Conservation (phyloP, 2,888 invertebrate genomes). For the Pyrocoelia pectoralis region DNA sequence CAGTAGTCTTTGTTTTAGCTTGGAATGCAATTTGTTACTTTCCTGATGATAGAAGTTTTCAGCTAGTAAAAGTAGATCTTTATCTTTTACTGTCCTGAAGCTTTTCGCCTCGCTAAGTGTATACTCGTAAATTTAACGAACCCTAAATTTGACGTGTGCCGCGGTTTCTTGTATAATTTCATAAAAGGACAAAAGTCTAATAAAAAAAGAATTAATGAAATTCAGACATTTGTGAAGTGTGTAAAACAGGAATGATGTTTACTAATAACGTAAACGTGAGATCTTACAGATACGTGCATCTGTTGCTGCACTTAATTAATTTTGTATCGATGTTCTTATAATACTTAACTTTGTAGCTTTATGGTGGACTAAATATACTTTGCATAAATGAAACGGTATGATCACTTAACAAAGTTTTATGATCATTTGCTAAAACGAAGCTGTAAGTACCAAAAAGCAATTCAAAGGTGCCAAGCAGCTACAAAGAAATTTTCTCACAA, state of each 20-base stretch:
- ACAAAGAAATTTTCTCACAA: too few species aligned
- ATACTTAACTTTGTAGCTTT: neutral
- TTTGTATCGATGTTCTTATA: too few species aligned
- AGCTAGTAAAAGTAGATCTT: slow-evolving; percentile 17
- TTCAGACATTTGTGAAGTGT: neutral
- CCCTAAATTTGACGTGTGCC: slow-evolving; percentile 15
- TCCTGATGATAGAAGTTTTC: slow-evolving; percentile 36
- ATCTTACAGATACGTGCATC: neutral
- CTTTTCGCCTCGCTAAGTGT: slow-evolving; percentile 26
- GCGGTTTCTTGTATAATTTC: slow-evolving; percentile 23
- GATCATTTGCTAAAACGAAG: too few species aligned
- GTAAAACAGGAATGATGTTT: neutral
- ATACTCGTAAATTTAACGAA: slow-evolving; percentile 23
- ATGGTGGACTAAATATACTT: too few species aligned
- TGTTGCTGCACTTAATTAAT: neutral
- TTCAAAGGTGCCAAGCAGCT: too few species aligned
- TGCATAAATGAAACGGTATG: too few species aligned
- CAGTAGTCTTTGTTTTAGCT: slow-evolving; percentile 29
- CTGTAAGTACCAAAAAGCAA: too few species aligned
- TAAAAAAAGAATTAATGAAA: slow-evolving; percentile 2
- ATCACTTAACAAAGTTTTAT: too few species aligned
- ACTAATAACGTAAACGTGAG: neutral
- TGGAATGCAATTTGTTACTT: slow-evolving; percentile 43
- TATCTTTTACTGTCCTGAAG: slow-evolving; percentile 24
- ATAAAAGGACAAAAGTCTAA: slow-evolving; percentile 16